A percentile compares a stretch with the other conserved stretches of the same genome.
Evolutionary conservation across 2,888 invertebrate genomes (phyloP).

Genomic region (Brachypterus glaber): DNA sequence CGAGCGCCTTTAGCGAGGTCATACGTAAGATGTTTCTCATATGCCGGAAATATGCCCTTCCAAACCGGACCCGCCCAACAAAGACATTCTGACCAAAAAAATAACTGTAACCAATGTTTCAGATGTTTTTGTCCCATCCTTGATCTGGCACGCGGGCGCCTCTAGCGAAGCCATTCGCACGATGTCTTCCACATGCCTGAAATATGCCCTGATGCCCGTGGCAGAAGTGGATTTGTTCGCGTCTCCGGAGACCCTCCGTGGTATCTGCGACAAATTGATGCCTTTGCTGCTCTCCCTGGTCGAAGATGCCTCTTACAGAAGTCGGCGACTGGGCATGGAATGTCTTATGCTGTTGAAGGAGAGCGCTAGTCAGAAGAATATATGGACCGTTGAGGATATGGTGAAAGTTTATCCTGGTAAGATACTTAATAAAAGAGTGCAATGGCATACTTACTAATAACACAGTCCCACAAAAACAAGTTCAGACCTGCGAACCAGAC

Average conservation of each 20-base stretch:
- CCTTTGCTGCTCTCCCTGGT: constrained; percentile 51
- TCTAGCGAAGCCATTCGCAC: constrained; percentile 69
- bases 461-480: too few relatives aligned
- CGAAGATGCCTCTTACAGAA: constrained; percentile 55
- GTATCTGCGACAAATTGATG: constrained; percentile 38
- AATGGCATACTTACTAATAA: too few relatives aligned
- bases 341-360: constrained; percentile 45
- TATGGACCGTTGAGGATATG: constrained; percentile 45
- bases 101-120: constrained; percentile 16
- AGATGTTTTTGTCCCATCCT: constrained; percentile 61
- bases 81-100: too few relatives aligned
- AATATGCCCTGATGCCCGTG: constrained; percentile 50
- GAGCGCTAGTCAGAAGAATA: constrained; percentile 34
- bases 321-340: constrained; percentile 51
- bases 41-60: too few relatives aligned
- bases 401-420: constrained; percentile 55
- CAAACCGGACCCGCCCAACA: too few relatives aligned
- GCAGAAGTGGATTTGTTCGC: constrained; percentile 27
- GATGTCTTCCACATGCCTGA: constrained; percentile 63
- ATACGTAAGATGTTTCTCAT: too few relatives aligned
- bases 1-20: too few relatives aligned
- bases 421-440: neutral
- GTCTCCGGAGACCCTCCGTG: constrained; percentile 17
- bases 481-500: too few relatives aligned
- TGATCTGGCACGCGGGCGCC: constrained; percentile 71